Evolutionary conservation across 2,888 invertebrate species (phyloP).

Genomic region (Aelia acuminata): DNA sequence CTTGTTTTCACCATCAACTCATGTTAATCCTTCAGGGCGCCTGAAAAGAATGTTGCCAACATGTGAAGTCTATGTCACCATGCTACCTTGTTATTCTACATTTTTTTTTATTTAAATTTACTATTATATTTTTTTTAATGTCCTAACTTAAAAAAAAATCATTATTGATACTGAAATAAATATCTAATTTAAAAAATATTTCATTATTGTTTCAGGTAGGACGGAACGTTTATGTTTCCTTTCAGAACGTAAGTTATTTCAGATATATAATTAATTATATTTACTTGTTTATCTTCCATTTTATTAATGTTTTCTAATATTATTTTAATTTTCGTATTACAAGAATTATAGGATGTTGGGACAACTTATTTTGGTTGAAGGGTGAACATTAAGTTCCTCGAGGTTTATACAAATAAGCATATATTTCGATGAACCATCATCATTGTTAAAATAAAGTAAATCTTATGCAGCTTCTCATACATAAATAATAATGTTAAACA

Average conservation of each 20-base stretch:
- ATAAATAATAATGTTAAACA: no score
- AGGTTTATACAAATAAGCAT: no score
- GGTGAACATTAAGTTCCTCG: no score
- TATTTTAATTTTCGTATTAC: no score
- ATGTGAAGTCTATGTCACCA: neutral
- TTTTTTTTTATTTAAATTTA: neutral
- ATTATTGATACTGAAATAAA: neutral
- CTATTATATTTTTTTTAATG: neutral
- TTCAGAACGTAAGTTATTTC: neutral
- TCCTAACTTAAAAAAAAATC: neutral
- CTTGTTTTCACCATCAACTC: neutral
- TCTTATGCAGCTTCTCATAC: no score
- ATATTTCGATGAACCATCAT: no score
- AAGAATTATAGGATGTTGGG: no score
- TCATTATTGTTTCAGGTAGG: constrained; percentile 3
- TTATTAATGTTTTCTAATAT: neutral
- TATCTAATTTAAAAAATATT: neutral
- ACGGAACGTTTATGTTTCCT: neutral
- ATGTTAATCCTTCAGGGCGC: neutral
- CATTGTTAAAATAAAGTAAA: no score
- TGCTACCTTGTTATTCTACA: neutral
- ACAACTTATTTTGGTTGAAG: no score
- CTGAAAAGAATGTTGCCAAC: constrained; percentile 14
- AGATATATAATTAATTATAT: neutral
- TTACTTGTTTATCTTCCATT: no score